These are phyloP conservation scores for Panthera leo DNA, from an alignment of 2,113 vertebrate genomes.

Conservation along the genomic window DNA sequence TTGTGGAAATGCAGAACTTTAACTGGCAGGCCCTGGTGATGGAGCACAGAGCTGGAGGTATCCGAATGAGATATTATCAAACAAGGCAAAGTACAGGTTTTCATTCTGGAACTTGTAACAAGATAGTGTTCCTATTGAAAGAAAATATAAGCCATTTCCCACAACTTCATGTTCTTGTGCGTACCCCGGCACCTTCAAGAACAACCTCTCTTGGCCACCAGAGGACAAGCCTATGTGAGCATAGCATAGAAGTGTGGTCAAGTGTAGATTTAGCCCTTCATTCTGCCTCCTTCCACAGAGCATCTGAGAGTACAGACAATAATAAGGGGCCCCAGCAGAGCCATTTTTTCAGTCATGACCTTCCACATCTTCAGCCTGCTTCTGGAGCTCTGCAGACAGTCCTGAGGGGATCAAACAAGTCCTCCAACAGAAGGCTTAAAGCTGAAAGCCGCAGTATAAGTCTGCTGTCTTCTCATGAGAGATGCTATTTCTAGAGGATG, in stretches of 20 bases:
- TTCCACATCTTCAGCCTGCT: background rate
- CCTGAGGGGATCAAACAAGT: no score
- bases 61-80: background rate
- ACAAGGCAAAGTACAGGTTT: background rate
- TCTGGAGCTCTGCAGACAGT: background rate
- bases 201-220: background rate
- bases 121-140: background rate
- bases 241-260: background rate
- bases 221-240: background rate
- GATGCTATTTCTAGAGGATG: background rate
- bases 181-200: background rate
- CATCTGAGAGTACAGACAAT: background rate
- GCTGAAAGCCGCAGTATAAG: background rate
- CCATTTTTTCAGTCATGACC: background rate
- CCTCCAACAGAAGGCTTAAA: background rate
- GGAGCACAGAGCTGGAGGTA: background rate
- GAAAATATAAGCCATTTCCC: background rate
- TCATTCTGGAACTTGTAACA: background rate
- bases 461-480: background rate
- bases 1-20: background rate
- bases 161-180: background rate
- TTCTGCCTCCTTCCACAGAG: background rate
- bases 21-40: background rate
- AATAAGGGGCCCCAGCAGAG: no score
- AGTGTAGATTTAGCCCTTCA: background rate